Base-by-base conservation (phyloP, 2,113 vertebrate species). In the Thamnophis sirtalis region DNA sequence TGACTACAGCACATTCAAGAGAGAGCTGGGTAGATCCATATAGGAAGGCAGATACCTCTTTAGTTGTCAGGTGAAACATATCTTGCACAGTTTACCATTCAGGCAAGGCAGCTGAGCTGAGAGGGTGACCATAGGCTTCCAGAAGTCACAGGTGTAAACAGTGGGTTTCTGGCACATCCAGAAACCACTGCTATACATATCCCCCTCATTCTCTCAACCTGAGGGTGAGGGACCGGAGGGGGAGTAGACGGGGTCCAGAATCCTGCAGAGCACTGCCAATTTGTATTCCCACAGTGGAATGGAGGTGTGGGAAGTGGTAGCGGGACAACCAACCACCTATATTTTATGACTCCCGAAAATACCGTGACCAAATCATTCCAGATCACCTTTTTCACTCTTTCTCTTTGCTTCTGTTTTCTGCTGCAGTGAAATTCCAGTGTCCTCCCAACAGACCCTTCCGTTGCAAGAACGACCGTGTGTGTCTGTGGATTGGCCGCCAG, bases 381-480 rank as follows among this genome's bases (percentile, higher is more conserved):
- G 94, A 93, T 92, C 92, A 93, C 95, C 94, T 93, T 92, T 33
- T 94, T 96, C 93, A 96, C 95, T 93, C 93, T 95, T 93, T 95
- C 92, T 93, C n/a, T 96, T 91, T 94, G 92, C 95, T 92, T 95
- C 89, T 96, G 90, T 96, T 95, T 96, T 55, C 95, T 51, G 38
- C 92, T 5, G 55, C 95, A 99, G 99, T 98, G 95, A 98, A 95
- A 95, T 99, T 99, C 96, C 96, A 98, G 96, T 99, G 99, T 96
- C 99, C 99, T 53, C 99, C 99, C 92, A 98, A 98, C 96, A 98
- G 99, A 96, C 98, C 97, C 60, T 98, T 99, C 98, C 98, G 99
- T 73, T 99, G 99, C 97, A 98, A 97, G 93, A 99, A 99, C 0
- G 98, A 99, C 95, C 99, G 99, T 0, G 99, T 99, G 0, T 99